Conservation (phyloP, 2,888 invertebrate species). For the Oasisia sp. region DNA sequence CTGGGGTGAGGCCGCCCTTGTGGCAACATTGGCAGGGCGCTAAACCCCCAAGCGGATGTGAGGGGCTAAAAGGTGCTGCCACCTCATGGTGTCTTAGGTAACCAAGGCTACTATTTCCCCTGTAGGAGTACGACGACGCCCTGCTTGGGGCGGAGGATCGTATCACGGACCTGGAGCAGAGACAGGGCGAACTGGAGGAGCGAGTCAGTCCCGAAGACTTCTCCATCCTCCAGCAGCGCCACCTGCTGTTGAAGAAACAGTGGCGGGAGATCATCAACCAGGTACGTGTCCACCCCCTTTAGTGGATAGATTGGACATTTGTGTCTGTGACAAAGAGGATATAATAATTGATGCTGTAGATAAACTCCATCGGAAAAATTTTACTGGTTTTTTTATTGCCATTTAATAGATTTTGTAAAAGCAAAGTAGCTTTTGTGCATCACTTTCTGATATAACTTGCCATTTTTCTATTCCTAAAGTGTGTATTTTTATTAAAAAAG, state of each 20-base stretch:
- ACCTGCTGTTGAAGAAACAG: slow-evolving; percentile 60
- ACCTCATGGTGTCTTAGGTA: too few relatives aligned
- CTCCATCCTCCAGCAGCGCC: slow-evolving; percentile 58
- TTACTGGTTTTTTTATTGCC: not conserved
- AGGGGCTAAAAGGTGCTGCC: too few relatives aligned
- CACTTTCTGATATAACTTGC: not conserved
- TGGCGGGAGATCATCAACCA: slow-evolving; percentile 61
- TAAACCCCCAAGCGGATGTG: too few relatives aligned
- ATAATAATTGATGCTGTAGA: not conserved
- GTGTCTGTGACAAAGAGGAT: not conserved
- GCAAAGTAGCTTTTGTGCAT: not conserved
- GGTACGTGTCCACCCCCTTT: slow-evolving; percentile 34
- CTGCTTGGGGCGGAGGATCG: slow-evolving; percentile 52
- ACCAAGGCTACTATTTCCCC: not conserved
- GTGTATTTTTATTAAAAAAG: too few relatives aligned
- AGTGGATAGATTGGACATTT: not conserved
- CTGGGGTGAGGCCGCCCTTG: too few relatives aligned
- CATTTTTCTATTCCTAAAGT: too few relatives aligned
- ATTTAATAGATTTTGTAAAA: not conserved
- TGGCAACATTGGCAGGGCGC: too few relatives aligned
- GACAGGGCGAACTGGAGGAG: slow-evolving; percentile 49
- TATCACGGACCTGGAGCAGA: slow-evolving; percentile 49
- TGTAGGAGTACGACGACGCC: slow-evolving; percentile 55
- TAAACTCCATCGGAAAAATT: not conserved
- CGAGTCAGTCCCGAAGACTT: slow-evolving; percentile 58